A percentile compares a stretch with the other conserved stretches of the same genome.
Conservation (phyloP, 2,797 vertebrate genomes). For the Artibeus jamaicensis region DNA sequence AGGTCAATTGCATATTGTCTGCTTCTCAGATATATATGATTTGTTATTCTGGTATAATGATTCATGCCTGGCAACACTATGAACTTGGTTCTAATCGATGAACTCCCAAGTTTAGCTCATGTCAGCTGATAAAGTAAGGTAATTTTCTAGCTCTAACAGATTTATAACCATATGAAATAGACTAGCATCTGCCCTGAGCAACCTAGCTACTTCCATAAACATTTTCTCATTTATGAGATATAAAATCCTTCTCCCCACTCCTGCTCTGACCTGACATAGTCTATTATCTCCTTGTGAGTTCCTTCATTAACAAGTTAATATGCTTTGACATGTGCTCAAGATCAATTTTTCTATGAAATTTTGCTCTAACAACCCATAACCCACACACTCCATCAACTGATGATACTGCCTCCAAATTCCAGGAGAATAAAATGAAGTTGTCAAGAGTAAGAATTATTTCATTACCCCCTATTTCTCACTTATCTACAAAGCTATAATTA, state of each 20-base stretch:
- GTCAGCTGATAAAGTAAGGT: neutral
- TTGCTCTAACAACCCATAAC: conserved; percentile 49
- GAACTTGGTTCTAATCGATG: neutral
- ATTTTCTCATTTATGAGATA: conserved; percentile 25
- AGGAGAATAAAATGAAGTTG: conserved; percentile 50
- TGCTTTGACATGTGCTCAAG: conserved; percentile 57
- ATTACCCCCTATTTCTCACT: neutral
- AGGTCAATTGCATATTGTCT: conserved; percentile 32
- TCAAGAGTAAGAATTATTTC: conserved; percentile 47
- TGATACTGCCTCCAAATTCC: neutral
- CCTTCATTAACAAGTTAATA: conserved; percentile 65
- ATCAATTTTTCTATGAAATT: conserved; percentile 65
- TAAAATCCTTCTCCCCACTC: neutral
- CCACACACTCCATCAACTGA: conserved; percentile 33
- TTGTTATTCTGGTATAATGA: conserved; percentile 37
- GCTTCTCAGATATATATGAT: neutral
- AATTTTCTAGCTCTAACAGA: conserved; percentile 19
- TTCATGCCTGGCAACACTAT: neutral
- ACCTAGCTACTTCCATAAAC: neutral
- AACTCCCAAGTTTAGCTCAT: neutral
- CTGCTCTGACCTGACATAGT: conserved; percentile 24
- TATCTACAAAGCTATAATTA: conserved; percentile 27
- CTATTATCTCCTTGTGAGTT: conserved; percentile 52
- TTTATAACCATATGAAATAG: neutral
- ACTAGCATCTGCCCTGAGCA: neutral